These are phyloP conservation scores for Oligia strigilis DNA, from an alignment of 2,888 invertebrate species.

Conservation along the genomic window DNA sequence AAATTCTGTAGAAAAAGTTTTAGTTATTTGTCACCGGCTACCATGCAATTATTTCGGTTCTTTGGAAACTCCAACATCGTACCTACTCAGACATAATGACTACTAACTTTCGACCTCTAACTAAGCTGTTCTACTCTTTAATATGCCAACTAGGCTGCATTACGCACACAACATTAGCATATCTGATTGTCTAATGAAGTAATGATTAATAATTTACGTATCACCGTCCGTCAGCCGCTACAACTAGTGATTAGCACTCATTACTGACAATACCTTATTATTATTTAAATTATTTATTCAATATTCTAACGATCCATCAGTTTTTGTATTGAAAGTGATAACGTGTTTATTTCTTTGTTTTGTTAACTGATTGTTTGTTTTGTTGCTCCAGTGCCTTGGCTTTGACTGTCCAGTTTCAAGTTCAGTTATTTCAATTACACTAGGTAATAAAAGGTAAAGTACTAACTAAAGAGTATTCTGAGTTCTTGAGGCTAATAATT, in stretches of 20 bases:
- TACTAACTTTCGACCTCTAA: background rate
- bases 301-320: slow-evolving; percentile 38
- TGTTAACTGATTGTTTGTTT: slow-evolving; percentile 36
- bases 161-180: slow-evolving; percentile 52
- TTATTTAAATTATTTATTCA: slow-evolving; percentile 59
- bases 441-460: background rate
- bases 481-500: background rate
- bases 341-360: slow-evolving; percentile 21
- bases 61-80: background rate
- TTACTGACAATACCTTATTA: slow-evolving; percentile 50
- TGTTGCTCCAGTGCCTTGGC: background rate
- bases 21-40: background rate
- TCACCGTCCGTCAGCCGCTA: slow-evolving; percentile 65
- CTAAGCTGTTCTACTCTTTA: slow-evolving; percentile 13
- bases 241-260: slow-evolving; percentile 68
- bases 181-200: slow-evolving; percentile 66
- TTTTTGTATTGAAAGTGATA: slow-evolving; percentile 58
- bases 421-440: slow-evolving; percentile 1
- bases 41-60: background rate
- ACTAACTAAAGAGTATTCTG: background rate
- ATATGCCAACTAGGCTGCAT: slow-evolving; percentile 30
- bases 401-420: slow-evolving; percentile 5
- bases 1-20: background rate
- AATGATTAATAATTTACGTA: slow-evolving; percentile 67
- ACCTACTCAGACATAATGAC: no score